These are phyloP conservation scores for Daktulosphaira vitifoliae DNA, from an alignment of 1,140 invertebrate genomes.

Conservation along the genomic window DNA sequence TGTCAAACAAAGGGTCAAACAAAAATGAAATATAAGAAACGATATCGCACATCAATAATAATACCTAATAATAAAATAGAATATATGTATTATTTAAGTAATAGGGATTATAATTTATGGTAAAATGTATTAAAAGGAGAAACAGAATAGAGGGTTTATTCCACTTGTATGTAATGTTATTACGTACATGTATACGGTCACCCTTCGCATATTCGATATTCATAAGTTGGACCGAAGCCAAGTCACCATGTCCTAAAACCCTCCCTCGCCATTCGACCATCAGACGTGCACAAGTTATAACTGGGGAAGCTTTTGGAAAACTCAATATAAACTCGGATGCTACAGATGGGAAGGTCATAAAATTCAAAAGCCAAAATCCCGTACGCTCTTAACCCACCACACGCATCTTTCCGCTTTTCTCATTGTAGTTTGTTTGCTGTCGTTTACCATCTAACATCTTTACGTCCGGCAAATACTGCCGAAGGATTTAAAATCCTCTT, in stretches of 20 bases:
- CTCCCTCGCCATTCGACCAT: not conserved
- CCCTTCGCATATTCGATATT: slow-evolving; percentile 15
- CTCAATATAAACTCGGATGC: slow-evolving; percentile 6
- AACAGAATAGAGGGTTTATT: no score
- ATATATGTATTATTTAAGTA: slow-evolving; percentile 11
- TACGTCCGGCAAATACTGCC: no score
- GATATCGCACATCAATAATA: not conserved
- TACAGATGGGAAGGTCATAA: slow-evolving; percentile 22
- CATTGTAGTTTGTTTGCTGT: no score
- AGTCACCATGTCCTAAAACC: not conserved
- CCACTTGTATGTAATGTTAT: no score
- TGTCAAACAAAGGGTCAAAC: not conserved
- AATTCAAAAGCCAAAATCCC: slow-evolving; percentile 25
- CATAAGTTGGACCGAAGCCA: slow-evolving; percentile 23
- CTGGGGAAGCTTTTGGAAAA: not conserved
- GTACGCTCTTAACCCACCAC: no score
- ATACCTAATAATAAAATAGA: not conserved
- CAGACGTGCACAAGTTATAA: not conserved
- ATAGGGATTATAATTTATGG: not conserved
- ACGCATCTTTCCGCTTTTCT: no score
- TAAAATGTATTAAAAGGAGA: no score
- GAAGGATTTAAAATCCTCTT: no score
- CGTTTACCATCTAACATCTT: no score
- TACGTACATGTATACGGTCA: no score
- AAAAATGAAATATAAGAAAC: not conserved